Percentiles rank a stretch among this genome's conserved stretches.
These are phyloP conservation scores for Brachionus rubens DNA, from an alignment of 1,140 invertebrate genomes.

Conservation along the genomic window DNA sequence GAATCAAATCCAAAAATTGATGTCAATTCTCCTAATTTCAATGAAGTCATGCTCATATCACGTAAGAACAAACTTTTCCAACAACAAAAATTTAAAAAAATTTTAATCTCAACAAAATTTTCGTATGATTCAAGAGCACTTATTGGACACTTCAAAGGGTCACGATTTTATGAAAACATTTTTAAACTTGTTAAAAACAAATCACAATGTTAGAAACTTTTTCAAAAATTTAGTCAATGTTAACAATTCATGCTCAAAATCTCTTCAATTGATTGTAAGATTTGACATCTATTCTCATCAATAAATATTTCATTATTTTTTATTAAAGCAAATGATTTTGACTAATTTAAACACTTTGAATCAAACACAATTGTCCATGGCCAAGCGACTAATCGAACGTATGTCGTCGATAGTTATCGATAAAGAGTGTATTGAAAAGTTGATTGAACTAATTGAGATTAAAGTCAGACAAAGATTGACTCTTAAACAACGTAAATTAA, in stretches of 20 bases:
- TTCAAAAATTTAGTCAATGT: constrained; percentile 42
- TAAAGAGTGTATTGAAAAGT: constrained; percentile 67
- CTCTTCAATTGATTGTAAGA: constrained; percentile 24
- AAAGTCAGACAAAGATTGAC: constrained; percentile 24
- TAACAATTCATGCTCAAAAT: constrained; percentile 30
- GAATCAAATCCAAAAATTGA: constrained; percentile 26
- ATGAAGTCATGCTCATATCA: constrained; percentile 26
- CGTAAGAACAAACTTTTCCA: constrained; percentile 4
- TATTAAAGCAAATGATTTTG: constrained; percentile 81
- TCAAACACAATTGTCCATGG: constrained; percentile 67
- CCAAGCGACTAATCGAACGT: constrained; percentile 87
- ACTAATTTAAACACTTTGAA: constrained; percentile 79
- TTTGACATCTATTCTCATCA: no score
- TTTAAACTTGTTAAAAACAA: constrained; percentile 11
- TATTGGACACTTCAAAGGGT: constrained; percentile 12
- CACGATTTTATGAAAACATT: constrained; percentile 38
- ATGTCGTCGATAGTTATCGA: constrained; percentile 93
- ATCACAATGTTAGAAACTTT: constrained; percentile 33
- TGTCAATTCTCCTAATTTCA: neutral
- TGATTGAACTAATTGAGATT: constrained; percentile 58
- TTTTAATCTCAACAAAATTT: neutral
- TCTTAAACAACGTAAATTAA: constrained; percentile 45
- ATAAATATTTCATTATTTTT: neutral
- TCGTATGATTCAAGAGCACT: neutral
- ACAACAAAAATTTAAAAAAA: no score